Conservation (phyloP, 2,797 vertebrate genomes). For the Syndactyla subalaris region DNA sequence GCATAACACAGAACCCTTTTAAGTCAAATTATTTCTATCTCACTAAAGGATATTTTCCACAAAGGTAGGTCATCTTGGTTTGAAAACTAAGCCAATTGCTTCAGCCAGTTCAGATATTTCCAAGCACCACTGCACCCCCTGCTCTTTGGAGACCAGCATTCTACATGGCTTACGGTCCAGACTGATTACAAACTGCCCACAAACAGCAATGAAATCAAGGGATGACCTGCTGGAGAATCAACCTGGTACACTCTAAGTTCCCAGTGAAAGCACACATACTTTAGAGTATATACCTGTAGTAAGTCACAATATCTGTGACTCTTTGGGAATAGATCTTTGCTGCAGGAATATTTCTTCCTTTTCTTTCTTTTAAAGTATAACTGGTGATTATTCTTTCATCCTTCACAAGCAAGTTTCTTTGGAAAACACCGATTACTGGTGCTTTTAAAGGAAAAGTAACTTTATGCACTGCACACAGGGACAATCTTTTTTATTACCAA, state of each 20-base stretch:
- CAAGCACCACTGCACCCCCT: background rate
- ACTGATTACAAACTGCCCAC: background rate
- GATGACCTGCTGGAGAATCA: background rate
- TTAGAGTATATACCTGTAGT: fast-evolving
- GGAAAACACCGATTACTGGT: background rate
- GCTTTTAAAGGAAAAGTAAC: background rate
- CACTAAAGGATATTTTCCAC: background rate
- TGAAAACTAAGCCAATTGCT: background rate
- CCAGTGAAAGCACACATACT: background rate
- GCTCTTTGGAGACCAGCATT: background rate
- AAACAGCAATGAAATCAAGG: background rate
- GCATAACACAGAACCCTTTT: background rate
- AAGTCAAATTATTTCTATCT: background rate
- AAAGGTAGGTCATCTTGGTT: background rate
- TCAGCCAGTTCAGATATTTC: background rate
- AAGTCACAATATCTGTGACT: background rate
- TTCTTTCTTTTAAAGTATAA: background rate
- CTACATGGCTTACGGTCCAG: background rate
- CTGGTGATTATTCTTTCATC: background rate
- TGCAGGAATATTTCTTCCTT: background rate
- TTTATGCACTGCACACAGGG: background rate
- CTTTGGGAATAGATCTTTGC: background rate
- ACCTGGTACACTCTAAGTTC: background rate
- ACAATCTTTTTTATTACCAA: background rate
- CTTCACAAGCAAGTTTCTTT: background rate